Evolutionary conservation across 1,140 invertebrate species (phyloP).

Genomic region (Daktulosphaira vitifoliae): DNA sequence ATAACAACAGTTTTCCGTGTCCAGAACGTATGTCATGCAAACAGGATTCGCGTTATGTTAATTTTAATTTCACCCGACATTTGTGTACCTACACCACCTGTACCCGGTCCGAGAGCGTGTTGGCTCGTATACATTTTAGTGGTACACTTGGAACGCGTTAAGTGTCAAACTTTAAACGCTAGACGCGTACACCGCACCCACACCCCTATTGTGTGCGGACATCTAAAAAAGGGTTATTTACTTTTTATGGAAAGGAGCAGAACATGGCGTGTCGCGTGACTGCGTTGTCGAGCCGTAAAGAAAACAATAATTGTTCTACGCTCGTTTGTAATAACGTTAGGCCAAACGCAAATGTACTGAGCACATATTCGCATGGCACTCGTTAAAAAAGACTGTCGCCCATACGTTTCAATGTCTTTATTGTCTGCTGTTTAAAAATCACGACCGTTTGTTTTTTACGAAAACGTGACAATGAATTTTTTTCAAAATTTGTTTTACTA

Average conservation of each 20-base stretch:
- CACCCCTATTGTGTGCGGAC: not conserved
- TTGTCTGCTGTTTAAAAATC: too few relatives aligned
- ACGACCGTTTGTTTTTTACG: too few relatives aligned
- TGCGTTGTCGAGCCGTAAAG: constrained; percentile 1
- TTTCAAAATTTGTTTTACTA: too few relatives aligned
- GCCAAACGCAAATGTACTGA: too few relatives aligned
- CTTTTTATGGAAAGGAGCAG: constrained; percentile 2
- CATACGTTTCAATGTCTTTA: too few relatives aligned
- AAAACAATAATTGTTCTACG: constrained; percentile 7
- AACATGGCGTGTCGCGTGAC: constrained; percentile 23
- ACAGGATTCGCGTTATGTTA: constrained; percentile 16
- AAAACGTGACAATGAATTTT: too few relatives aligned
- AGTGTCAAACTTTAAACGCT: constrained; percentile 19
- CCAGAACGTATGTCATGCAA: not conserved
- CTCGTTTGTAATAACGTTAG: too few relatives aligned
- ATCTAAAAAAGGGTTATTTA: constrained; percentile 11
- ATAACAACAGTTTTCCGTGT: constrained; percentile 21
- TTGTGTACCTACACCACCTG: not conserved
- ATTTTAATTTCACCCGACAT: constrained; percentile 3
- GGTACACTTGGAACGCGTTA: not conserved
- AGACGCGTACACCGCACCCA: not conserved
- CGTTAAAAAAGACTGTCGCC: too few relatives aligned
- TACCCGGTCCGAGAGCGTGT: too few relatives aligned
- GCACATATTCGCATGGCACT: too few relatives aligned
- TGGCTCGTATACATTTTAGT: too few relatives aligned